Percentiles rank a stretch among this genome's conserved stretches.
phyloP scores from a whole-genome alignment of 2,888 invertebrate genomes.

The Eurois occulta region DNA sequence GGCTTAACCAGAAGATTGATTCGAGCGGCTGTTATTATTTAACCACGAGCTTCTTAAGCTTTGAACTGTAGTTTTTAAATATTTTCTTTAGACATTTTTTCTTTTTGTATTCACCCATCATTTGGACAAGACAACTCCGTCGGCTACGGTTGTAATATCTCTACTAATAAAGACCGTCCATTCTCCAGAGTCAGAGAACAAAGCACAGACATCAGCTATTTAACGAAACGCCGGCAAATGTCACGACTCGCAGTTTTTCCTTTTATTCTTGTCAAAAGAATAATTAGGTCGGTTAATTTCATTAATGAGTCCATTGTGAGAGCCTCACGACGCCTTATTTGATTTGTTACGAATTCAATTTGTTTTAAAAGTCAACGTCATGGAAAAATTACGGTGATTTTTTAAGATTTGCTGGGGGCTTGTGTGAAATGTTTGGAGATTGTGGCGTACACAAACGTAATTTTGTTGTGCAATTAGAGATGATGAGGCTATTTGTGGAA shows the following conservation, averaged over 20 bases:
- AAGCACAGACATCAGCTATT: slow-evolving; percentile 46
- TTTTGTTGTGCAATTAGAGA: slow-evolving; percentile 2
- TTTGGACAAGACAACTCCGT: background rate
- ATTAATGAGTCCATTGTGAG: slow-evolving; percentile 82
- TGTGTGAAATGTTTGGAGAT: slow-evolving; percentile 21
- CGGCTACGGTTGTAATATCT: background rate
- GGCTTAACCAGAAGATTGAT: too few species aligned
- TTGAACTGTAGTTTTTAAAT: too few species aligned
- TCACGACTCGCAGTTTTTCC: slow-evolving; percentile 58
- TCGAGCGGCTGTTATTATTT: too few species aligned
- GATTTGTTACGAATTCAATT: slow-evolving; percentile 76
- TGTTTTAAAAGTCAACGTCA: slow-evolving; percentile 59
- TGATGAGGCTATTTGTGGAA: background rate
- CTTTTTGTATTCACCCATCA: too few species aligned
- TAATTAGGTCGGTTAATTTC: slow-evolving; percentile 84
- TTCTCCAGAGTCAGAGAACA: slow-evolving; percentile 33
- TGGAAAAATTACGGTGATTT: slow-evolving; percentile 56
- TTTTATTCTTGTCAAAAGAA: slow-evolving; percentile 73
- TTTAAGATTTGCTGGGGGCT: slow-evolving; percentile 48
- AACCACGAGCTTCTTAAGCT: too few species aligned
- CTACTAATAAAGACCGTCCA: slow-evolving; percentile 22
- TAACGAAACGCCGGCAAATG: slow-evolving; percentile 53
- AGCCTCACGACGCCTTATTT: slow-evolving; percentile 74
- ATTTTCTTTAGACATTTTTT: too few species aligned
- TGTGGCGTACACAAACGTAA: background rate